A percentile compares a stretch with the other conserved stretches of the same genome.
Conservation (phyloP, 2,797 vertebrate genomes). For the Parauchenoglanis punctatus region DNA sequence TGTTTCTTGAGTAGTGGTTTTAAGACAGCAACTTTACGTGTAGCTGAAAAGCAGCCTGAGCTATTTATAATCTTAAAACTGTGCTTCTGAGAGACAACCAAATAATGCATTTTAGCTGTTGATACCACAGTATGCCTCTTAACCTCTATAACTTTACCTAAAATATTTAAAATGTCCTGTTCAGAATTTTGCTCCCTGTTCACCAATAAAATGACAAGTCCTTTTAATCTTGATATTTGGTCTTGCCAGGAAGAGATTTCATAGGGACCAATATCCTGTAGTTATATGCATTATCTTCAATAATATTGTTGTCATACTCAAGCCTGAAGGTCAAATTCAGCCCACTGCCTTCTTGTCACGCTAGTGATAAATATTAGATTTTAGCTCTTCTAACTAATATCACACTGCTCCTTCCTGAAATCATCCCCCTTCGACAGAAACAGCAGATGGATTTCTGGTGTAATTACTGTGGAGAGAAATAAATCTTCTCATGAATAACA, state of each 20-base stretch:
- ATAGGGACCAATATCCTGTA: background rate
- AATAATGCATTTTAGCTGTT: background rate
- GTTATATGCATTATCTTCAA: background rate
- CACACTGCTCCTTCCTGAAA: background rate
- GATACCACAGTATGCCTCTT: background rate
- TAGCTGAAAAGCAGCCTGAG: background rate
- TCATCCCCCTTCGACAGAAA: background rate
- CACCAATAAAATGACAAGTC: background rate
- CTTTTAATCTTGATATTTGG: background rate
- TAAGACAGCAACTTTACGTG: background rate
- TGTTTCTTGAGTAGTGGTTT: background rate
- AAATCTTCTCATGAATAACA: constrained; percentile 42
- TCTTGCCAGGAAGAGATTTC: background rate
- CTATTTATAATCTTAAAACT: background rate
- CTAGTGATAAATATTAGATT: background rate
- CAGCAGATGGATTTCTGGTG: constrained; percentile 35
- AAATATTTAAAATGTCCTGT: background rate
- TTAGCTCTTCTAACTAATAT: background rate
- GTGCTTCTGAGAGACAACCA: no score
- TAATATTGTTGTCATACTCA: background rate
- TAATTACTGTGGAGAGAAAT: constrained; percentile 46
- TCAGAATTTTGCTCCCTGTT: background rate
- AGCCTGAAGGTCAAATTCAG: background rate
- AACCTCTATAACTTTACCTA: background rate
- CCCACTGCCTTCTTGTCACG: background rate